Evolutionary conservation across 2,888 invertebrate genomes (phyloP).

Genomic region (Scaptomyza flava): DNA sequence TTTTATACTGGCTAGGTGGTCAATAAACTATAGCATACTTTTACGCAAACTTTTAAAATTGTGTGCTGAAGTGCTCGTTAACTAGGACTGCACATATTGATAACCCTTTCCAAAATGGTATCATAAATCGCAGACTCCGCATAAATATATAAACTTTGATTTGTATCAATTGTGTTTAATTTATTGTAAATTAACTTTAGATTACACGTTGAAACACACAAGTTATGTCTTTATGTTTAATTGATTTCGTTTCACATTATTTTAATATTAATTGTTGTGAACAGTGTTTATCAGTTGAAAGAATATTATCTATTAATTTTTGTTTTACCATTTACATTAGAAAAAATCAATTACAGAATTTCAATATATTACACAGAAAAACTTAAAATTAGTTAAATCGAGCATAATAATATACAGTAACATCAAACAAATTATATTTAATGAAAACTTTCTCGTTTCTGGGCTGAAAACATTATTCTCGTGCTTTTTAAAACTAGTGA

Average conservation of each 20-base stretch:
- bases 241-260: slow-evolving; percentile 66
- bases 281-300: slow-evolving; percentile 55
- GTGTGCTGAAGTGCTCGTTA: background rate
- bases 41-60: background rate
- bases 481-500: slow-evolving; percentile 36
- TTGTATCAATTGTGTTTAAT: slow-evolving; percentile 54
- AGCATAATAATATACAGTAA: slow-evolving; percentile 51
- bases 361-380: slow-evolving; percentile 50
- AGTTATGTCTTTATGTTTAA: slow-evolving; percentile 64
- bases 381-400: slow-evolving; percentile 74
- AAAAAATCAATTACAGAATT: slow-evolving; percentile 29
- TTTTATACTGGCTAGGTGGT: background rate
- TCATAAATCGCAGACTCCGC: background rate
- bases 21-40: slow-evolving; percentile 16
- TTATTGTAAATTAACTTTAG: slow-evolving; percentile 66
- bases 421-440: slow-evolving; percentile 43
- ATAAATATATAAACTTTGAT: background rate
- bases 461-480: slow-evolving; percentile 28
- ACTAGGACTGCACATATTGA: background rate
- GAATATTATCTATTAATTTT: background rate
- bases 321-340: slow-evolving; percentile 20
- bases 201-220: slow-evolving; percentile 67
- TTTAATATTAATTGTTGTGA: slow-evolving; percentile 55
- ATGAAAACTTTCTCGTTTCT: slow-evolving; percentile 29
- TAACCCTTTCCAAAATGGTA: no score